Percentiles rank a stretch among this genome's conserved stretches.
Evolutionary conservation across 2,113 vertebrate species (phyloP).

Genomic region (Neotoma lepida): DNA sequence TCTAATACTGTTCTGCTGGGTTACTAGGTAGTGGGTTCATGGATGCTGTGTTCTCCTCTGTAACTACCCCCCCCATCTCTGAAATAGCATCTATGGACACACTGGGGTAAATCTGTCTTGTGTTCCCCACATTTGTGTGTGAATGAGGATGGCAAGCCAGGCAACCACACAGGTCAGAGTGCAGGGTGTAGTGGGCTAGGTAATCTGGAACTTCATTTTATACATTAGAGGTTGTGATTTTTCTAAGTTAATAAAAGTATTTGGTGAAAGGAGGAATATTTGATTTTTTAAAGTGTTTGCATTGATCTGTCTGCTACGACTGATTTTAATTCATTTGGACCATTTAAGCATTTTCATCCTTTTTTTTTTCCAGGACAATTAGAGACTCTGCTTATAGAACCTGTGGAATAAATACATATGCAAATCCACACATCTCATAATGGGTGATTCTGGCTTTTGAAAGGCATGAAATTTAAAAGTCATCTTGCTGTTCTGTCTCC

Average conservation of each 20-base stretch:
- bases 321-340: neutral
- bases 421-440: neutral
- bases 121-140: neutral
- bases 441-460: neutral
- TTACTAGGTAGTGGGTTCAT: neutral
- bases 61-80: neutral
- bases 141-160: neutral
- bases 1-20: neutral
- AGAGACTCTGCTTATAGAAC: neutral
- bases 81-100: neutral
- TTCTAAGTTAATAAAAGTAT: neutral
- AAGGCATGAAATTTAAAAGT: neutral
- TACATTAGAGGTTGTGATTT: neutral
- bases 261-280: neutral
- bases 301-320: neutral
- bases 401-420: neutral
- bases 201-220: neutral
- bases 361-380: neutral
- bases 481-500: no score
- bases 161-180: neutral
- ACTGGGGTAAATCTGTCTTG: neutral
- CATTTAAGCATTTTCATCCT: neutral
- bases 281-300: neutral
- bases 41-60: neutral
- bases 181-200: neutral